Base-by-base conservation (phyloP, 2,888 invertebrate genomes). In the Acanthococcus lagerstroemiae region DNA sequence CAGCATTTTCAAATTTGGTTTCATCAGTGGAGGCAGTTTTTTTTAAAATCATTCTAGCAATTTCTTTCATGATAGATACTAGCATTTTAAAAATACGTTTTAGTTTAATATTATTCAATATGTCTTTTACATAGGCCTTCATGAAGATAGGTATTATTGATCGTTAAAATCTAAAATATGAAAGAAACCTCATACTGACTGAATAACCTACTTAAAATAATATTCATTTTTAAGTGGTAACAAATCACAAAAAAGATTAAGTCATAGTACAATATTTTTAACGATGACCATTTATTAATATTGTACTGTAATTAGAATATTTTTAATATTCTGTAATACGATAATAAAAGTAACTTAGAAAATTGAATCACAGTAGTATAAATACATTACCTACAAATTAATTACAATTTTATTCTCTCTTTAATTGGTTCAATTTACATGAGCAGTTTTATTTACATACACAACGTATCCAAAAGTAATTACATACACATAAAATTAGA, bases 341-440 rank as follows among this genome's bases (percentile, higher is more conserved):
- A 30, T 15, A 57, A 44, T 56, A 57, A 56, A 22, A 37, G 22
- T 45, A 57, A 57, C 30, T 45, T 57, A 19, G 25, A 46, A 58
- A 37, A 57, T 22, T 22, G 45, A 58, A 58, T 58, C 58, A 58
- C 58, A 58, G 58, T 45, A 58, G 46, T 25, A 58, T 58, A 58
- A 58, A 50, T 19, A 50, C 44, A 21, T 46, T 26, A 58, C 44
- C 26, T 58, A 58, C 37, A 15, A 37, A 37, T 37, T 37, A 37
- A 37, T 37, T 45, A 44, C 22, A 45, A 44, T 57, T 58, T 57
- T 58, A 25, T 58, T 25, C 15, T 58, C 3, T n/a, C 12, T 37
- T 37, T 37, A 17, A 46, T 37, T 19, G 17, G 12, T 50, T 50
- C 19, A n/a, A 21, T 50, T 50, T 50, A n/a, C 17, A 58, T 58